Evolutionary conservation across 2,888 invertebrate genomes (phyloP).

Genomic region (Callyntrura guangdongensis): DNA sequence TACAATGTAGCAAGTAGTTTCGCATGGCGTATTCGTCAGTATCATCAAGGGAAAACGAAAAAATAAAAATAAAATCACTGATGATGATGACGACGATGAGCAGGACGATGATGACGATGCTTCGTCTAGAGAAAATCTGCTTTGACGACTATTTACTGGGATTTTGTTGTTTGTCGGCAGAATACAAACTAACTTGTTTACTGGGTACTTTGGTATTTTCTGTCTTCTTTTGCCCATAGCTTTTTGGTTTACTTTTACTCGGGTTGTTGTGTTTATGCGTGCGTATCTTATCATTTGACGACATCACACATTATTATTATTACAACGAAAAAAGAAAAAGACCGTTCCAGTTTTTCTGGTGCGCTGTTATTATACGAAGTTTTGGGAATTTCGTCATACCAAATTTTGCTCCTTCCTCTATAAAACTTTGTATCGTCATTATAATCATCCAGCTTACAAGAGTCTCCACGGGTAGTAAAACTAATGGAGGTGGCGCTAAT

Average conservation of each 20-base stretch:
- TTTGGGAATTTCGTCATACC: neutral
- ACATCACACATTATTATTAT: constrained; percentile 69
- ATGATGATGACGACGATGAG: constrained; percentile 1
- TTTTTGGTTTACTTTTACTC: no score
- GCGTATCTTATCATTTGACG: constrained; percentile 78
- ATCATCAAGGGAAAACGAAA: constrained; percentile 45
- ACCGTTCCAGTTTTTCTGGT: no score
- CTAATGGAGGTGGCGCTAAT: constrained; percentile 27
- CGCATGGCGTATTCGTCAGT: constrained; percentile 3
- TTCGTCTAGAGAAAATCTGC: constrained; percentile 45
- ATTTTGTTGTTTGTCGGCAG: constrained; percentile 61
- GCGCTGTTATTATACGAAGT: neutral
- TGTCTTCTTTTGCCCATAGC: neutral
- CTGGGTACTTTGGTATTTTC: constrained; percentile 19
- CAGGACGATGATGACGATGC: neutral
- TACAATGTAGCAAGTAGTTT: no score
- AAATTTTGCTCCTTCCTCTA: constrained; percentile 2
- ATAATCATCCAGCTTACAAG: neutral
- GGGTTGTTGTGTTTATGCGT: constrained; percentile 64
- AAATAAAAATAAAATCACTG: constrained; percentile 44
- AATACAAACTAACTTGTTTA: constrained; percentile 74
- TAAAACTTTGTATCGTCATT: neutral
- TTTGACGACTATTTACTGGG: constrained; percentile 57
- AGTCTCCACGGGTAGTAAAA: neutral
- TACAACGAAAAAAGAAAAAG: constrained; percentile 11